phyloP scores from a whole-genome alignment of 2,888 invertebrate species.

The Chrysolina haemoptera region DNA sequence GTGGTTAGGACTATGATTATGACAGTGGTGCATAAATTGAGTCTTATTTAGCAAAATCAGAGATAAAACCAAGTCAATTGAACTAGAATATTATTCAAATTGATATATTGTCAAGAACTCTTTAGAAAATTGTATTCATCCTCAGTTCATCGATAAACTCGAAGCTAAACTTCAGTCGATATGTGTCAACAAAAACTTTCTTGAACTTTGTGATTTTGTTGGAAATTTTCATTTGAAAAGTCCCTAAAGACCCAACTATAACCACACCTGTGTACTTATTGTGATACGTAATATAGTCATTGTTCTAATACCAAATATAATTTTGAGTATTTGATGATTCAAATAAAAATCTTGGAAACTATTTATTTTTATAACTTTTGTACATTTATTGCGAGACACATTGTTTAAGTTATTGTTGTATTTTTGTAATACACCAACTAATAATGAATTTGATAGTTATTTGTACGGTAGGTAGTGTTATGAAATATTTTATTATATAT shows the following conservation, averaged over 20 bases:
- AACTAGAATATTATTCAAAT: too few species aligned
- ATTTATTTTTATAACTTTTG: slow-evolving; percentile 53
- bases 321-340: slow-evolving; percentile 29
- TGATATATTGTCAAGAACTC: too few species aligned
- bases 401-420: slow-evolving; percentile 30
- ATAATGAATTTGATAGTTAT: slow-evolving; percentile 1
- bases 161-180: too few species aligned
- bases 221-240: background rate
- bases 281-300: slow-evolving; percentile 53
- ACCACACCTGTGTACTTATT: slow-evolving; percentile 53
- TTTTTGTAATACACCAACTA: slow-evolving; percentile 26
- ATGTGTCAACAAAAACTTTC: background rate
- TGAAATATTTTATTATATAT: slow-evolving; percentile 15
- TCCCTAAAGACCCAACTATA: slow-evolving; percentile 40
- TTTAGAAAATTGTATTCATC: too few species aligned
- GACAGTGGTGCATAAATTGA: too few species aligned
- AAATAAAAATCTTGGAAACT: slow-evolving; percentile 37
- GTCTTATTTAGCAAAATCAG: too few species aligned
- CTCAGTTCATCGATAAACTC: too few species aligned
- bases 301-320: slow-evolving; percentile 32
- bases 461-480: slow-evolving; percentile 14
- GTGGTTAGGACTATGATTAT: too few species aligned
- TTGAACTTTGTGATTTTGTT: background rate
- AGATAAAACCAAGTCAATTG: too few species aligned
- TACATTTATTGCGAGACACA: slow-evolving; percentile 39